A percentile compares a stretch with the other conserved stretches of the same genome.
phyloP scores from a whole-genome alignment of 2,113 vertebrate genomes.

The Corythaeola cristata region DNA sequence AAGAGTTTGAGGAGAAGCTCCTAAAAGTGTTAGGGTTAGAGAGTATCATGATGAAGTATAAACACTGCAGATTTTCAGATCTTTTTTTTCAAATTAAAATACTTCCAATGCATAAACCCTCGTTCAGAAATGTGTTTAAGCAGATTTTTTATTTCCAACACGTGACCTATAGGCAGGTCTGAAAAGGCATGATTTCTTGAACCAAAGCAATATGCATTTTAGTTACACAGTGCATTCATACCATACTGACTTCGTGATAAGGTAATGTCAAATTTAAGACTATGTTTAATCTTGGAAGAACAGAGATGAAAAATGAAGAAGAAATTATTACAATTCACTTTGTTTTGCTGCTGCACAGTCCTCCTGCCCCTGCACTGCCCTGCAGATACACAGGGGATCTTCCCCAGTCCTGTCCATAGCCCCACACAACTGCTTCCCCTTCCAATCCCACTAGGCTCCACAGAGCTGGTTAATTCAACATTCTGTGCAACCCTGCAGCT shows the following conservation, averaged over 20 bases:
- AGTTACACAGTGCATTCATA: background rate
- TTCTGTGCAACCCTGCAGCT: background rate
- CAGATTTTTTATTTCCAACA: background rate
- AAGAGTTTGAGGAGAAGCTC: background rate
- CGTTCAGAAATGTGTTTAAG: background rate
- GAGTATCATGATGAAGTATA: background rate
- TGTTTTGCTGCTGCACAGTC: background rate
- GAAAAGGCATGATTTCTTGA: background rate
- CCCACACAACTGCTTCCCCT: background rate
- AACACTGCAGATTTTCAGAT: background rate
- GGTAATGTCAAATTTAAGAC: background rate
- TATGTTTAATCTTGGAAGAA: background rate
- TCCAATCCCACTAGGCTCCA: rapidly evolving
- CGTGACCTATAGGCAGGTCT: background rate
- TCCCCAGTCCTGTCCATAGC: background rate
- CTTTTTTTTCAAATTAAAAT: background rate
- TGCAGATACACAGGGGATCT: background rate
- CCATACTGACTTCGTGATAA: background rate
- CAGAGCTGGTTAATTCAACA: background rate
- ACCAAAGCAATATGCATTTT: background rate
- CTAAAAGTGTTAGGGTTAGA: background rate
- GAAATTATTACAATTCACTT: background rate
- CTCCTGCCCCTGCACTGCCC: background rate
- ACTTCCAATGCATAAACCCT: background rate
- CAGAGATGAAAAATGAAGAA: background rate